Evolutionary conservation across 2,113 vertebrate species (phyloP), one percentile per base, ranked within the genome.

Genomic region (Pandion haliaetus): DNA sequence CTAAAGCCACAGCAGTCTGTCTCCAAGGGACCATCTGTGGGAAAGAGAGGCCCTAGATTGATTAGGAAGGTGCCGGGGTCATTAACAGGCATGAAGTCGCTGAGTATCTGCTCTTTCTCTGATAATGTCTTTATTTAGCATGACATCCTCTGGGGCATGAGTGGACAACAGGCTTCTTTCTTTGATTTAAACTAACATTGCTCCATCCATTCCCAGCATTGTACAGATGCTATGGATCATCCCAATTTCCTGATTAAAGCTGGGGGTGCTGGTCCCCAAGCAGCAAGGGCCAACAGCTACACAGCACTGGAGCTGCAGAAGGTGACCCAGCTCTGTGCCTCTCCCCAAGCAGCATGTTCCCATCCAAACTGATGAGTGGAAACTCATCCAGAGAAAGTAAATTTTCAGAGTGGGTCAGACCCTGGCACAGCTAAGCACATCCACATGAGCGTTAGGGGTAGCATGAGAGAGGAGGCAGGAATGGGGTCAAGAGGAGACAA

Each of bases 21-120:
- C 93, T 97, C 92, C 73, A 79, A 65, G 93, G 95, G 82, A 58
- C 84, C 87, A 90, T 97, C 91, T 95, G 91, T 93, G 80, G 92
- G 69, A 97, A 96, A 93, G 87, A 81, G 70, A n/a, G 93, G 95
- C 66, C 73, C 12, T 12, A 34, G 88, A 87, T 63, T 78, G 90
- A 93, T 93, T 63, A 8, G 8, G 57, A 28, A 73, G 69, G 86
- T 92, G 80, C 69, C 24, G 1, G 45, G 78, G 55, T 90, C 84
- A 36, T 29, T 93, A 95, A 95, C 38, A 59, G 49, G 86, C 58
- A 20, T 88, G 87, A 97, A 95, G 90, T 89, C 69, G 6, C 77
- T 54, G 91, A 97, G 85, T 73, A 86, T 70, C 72, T 92, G 67
- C 74, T 93, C 59, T 81, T 93, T 69, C 24, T 80, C 34, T 85